Base-by-base conservation (phyloP, 1,140 invertebrate genomes). In the Hypsibius dujardini region DNA sequence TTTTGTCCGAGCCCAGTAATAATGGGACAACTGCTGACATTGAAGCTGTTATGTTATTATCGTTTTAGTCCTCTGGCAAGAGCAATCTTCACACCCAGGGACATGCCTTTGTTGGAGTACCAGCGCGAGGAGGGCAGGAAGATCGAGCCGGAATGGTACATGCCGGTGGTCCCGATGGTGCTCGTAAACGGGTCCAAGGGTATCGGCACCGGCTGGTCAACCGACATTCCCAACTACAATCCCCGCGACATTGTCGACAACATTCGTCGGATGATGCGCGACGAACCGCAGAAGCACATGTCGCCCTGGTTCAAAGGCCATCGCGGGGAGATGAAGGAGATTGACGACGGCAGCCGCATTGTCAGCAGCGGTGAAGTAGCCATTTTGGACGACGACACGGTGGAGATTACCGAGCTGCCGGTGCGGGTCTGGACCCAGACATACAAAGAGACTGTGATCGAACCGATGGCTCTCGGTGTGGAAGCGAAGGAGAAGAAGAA, bases 131-230 rank as follows among this genome's bases (percentile, higher is more conserved):
- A 99, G 79, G 97, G 94, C 80, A 87, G 90, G 77, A 82, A 81
- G 71, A 95, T 98, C 75, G 95, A 99, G 80, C 92, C 92, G 0
- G 83, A 88, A 14, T 90, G 87, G 84, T 99, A 98, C 78, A 81
- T 91, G 1, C 96, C 96, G 0, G 90, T 98, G 72, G 86, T 99
- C 73, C 96, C 95, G 0, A 97, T 95, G 89, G 85, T 98, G 15
- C 80, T 99, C 46, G 88, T 98, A 0, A 99, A 99, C 79, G 95
- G 95, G 14, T 89, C 93, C 70, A 93, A 97, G 75, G 95, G 95
- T 74, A 98, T 98, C 76, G 95, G 95, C 46, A 99, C 95, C 1
- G 95, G 94, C 45, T 99, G 95, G 95, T 94, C 92, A 80, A 98
- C 95, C 0, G 95, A 93, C 80, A 90, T 98, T 77, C 90, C 90